Evolutionary conservation across 2,888 invertebrate species (phyloP), one percentile per base, ranked within the genome.

Genomic region (Anticlea derivata): DNA sequence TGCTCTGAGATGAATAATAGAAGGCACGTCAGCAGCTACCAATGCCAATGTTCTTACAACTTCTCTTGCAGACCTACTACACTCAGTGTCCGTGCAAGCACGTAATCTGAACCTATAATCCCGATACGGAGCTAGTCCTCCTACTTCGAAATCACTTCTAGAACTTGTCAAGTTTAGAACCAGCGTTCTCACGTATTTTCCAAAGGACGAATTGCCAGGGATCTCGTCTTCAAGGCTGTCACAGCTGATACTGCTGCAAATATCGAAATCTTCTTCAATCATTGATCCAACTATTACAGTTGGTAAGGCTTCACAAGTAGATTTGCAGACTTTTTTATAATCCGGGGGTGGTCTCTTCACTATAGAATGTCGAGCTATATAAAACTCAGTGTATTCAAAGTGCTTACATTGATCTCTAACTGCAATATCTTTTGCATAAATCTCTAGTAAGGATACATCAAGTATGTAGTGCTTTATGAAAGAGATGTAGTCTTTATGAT

Each of bases 61-160:
- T 20, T 70, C 75, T 49, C 78, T 76, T 17, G 75, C 67, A 20
- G 81, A 80, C 60, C 81, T 72, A 43, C 90, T 89, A 38, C 90
- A 90, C 7, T 48, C 38, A 1, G 61, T 48, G 3, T 60, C 57
- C 35, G 72, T 68, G 58, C 90, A 90, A 24, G 85, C 81, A 50
- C 87, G 70, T 44, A 90, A 63, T 49, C 78, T 69, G 56, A 89
- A 82, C 47, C 73, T 80, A 46, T 89, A 90, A 63, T 88, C 88
- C 59, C 87, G 73, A 41, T 66, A 90, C 0, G 89, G 88, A 11
- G 84, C 83, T 29, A 90, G 61, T 1, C 74, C 75, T 6, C 68
- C 75, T 2, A 90, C 68, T 66, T 78, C 72, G 37, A 69, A 83
- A 1, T 62, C 61, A 26, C 66, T 77, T 59, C 56, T 71, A 1